A percentile compares a stretch with the other conserved stretches of the same genome.
Evolutionary conservation across 2,797 vertebrate species (phyloP).

Genomic region (Amphiprion clarkii): DNA sequence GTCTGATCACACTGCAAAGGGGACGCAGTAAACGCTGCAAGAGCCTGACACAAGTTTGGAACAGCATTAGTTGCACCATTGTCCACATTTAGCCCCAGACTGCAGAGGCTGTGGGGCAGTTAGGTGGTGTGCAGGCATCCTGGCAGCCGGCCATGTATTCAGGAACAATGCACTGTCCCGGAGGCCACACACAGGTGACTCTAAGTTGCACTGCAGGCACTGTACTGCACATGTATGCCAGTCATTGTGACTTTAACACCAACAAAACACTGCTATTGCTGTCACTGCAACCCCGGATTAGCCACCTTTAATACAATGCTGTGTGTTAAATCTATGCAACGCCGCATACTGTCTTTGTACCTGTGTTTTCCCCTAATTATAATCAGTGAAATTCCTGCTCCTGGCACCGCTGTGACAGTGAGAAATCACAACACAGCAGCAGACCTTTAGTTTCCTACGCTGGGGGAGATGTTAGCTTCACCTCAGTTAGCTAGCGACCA

Average conservation of each 20-base stretch:
- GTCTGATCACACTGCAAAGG: too few relatives aligned
- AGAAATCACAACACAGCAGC: conserved; percentile 8
- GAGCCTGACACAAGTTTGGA: too few relatives aligned
- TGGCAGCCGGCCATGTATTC: background rate
- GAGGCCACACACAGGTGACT: conserved; percentile 14
- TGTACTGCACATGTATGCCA: background rate
- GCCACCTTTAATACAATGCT: background rate
- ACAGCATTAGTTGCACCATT: background rate
- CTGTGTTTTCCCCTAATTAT: background rate
- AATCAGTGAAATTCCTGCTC: background rate
- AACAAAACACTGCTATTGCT: background rate
- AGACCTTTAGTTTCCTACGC: conserved; percentile 1
- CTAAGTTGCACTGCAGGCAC: background rate
- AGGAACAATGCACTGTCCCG: background rate
- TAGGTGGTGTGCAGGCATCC: background rate
- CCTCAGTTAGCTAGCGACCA: conserved; percentile 42
- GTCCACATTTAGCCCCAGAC: background rate
- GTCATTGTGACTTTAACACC: conserved; percentile 3
- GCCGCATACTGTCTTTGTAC: background rate
- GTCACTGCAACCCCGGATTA: background rate
- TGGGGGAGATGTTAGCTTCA: conserved; percentile 19
- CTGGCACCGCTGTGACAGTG: too few relatives aligned
- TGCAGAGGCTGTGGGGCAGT: background rate
- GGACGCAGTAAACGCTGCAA: too few relatives aligned
- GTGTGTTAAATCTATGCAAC: background rate